These are phyloP conservation scores for Strigamia transsilvanica DNA, from an alignment of 2,888 invertebrate species.

Conservation along the genomic window DNA sequence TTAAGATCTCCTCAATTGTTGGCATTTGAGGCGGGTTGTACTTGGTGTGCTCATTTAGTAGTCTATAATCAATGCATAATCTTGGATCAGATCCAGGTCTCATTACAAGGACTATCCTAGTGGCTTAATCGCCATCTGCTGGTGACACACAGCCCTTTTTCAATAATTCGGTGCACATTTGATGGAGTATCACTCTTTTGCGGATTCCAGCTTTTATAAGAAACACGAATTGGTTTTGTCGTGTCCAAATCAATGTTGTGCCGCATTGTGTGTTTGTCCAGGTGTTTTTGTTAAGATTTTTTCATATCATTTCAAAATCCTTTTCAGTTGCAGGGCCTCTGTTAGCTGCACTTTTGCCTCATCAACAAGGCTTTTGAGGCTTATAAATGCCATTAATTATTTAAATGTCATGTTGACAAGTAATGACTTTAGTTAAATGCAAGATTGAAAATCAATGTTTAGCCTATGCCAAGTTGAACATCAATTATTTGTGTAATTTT, in stretches of 20 bases:
- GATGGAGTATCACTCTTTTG: neutral
- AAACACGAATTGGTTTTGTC: neutral
- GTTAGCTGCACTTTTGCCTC: too few species aligned
- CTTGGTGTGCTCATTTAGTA: neutral
- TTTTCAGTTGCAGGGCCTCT: too few species aligned
- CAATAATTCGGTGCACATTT: neutral
- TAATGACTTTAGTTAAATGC: too few species aligned
- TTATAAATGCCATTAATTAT: too few species aligned
- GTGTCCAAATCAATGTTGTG: neutral
- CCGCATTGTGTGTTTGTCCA: neutral
- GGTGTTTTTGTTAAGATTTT: neutral
- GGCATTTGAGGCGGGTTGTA: neutral
- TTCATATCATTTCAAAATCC: neutral
- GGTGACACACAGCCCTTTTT: neutral
- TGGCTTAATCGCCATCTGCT: neutral
- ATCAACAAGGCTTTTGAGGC: too few species aligned
- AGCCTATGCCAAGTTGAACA: too few species aligned
- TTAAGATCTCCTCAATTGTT: neutral
- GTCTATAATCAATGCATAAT: neutral
- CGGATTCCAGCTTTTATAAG: neutral
- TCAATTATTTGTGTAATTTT: too few species aligned
- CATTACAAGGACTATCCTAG: neutral
- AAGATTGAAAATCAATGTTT: too few species aligned
- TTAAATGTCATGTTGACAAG: too few species aligned
- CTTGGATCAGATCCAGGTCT: neutral